Evolutionary conservation across 1,140 invertebrate genomes (phyloP).

Genomic region (Trachelipus rathkii): DNA sequence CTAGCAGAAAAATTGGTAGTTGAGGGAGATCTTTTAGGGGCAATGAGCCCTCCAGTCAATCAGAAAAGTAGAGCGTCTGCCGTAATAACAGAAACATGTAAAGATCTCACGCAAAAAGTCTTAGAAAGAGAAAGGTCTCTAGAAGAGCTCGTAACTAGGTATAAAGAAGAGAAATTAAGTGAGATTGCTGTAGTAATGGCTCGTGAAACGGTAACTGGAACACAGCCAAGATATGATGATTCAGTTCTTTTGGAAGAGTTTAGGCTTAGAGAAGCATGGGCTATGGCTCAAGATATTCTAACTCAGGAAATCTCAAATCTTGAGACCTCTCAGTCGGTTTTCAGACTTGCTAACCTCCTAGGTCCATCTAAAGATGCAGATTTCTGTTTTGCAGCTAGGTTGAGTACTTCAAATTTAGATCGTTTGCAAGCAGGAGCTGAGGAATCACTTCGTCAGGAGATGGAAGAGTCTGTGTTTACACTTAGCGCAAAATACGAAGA

Average conservation of each 20-base stretch:
- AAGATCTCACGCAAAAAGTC: constrained; percentile 38
- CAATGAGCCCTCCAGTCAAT: constrained; percentile 19
- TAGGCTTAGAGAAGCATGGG: constrained; percentile 63
- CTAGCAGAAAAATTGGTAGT: constrained; percentile 44
- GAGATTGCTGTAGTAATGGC: constrained; percentile 57
- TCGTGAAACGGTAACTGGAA: constrained; percentile 41
- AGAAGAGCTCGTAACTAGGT: constrained; percentile 58
- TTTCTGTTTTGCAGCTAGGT: neutral
- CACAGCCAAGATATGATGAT: constrained; percentile 41
- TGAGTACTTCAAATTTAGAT: constrained; percentile 29
- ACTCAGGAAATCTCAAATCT: constrained; percentile 63
- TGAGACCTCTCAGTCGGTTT: constrained; percentile 67
- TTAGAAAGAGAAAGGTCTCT: constrained; percentile 48
- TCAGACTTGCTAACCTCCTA: constrained; percentile 57
- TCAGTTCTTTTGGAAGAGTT: constrained; percentile 50
- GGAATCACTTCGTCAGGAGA: constrained; percentile 62
- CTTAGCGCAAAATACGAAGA: constrained; percentile 63
- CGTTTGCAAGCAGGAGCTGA: constrained; percentile 56
- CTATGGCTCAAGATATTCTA: constrained; percentile 63
- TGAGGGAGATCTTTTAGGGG: constrained; percentile 35
- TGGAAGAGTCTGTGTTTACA: constrained; percentile 63
- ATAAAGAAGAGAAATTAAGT: constrained; percentile 64
- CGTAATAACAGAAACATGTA: constrained; percentile 33
- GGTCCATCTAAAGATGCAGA: constrained; percentile 4
- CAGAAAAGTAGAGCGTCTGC: constrained; percentile 16